Conservation (phyloP, 2,888 invertebrate genomes). For the Eumacrocentrus americanus region DNA sequence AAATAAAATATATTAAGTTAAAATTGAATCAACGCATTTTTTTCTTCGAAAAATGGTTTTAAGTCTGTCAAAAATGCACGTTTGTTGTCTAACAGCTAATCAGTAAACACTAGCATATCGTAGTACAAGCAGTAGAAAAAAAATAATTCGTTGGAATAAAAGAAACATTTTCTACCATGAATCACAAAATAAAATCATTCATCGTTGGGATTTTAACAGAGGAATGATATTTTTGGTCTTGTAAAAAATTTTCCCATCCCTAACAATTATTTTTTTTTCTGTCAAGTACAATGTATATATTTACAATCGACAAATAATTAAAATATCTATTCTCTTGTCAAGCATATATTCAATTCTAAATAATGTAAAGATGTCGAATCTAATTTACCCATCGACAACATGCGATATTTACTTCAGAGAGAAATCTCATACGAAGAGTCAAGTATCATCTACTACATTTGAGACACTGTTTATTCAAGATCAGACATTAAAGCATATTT, state of each 20-base stretch:
- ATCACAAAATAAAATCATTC: too few species aligned
- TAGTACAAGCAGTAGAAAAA: too few species aligned
- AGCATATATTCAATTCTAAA: background rate
- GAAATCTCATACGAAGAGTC: background rate
- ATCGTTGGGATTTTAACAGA: background rate
- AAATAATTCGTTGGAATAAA: too few species aligned
- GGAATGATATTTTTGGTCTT: background rate
- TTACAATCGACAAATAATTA: background rate
- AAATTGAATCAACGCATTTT: too few species aligned
- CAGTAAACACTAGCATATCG: background rate
- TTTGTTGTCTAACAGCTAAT: too few species aligned
- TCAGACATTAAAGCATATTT: background rate
- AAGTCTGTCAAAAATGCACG: too few species aligned
- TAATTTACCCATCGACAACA: background rate
- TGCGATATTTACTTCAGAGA: background rate
- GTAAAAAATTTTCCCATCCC: too few species aligned
- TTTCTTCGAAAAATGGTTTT: too few species aligned
- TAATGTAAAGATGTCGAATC: background rate
- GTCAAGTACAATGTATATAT: background rate
- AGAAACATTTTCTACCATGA: too few species aligned
- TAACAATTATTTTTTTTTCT: background rate
- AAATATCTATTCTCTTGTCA: background rate
- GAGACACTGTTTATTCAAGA: background rate
- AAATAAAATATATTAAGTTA: background rate
- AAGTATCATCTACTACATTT: background rate